Percentiles rank a stretch among this genome's conserved stretches.
phyloP scores from a whole-genome alignment of 2,113 vertebrate species.

The Calyptomena viridis region DNA sequence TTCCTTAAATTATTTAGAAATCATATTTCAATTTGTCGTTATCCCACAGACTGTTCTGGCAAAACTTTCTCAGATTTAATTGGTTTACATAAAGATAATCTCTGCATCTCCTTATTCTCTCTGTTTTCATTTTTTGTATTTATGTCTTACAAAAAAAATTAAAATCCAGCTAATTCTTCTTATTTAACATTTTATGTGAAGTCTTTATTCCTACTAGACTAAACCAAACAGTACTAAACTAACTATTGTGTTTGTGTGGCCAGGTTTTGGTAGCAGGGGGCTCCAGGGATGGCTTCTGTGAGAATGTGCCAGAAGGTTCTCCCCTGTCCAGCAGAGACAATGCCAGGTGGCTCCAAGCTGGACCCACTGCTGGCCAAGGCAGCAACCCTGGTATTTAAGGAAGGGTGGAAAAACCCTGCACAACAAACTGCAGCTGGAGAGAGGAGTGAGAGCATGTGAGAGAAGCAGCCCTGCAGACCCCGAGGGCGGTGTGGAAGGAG shows the following conservation, averaged over 20 bases:
- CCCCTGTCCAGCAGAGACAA: background rate
- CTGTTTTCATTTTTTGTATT: background rate
- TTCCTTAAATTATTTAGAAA: background rate
- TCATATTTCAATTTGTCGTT: background rate
- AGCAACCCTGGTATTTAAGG: background rate
- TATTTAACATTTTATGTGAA: background rate
- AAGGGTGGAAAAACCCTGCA: background rate
- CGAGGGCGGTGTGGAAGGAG: background rate
- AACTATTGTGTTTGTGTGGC: background rate
- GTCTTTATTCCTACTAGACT: background rate
- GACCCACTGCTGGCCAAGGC: rapidly evolving
- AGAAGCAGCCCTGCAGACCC: background rate
- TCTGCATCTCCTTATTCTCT: background rate
- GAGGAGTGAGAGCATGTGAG: background rate
- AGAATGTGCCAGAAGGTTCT: background rate
- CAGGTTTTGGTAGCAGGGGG: background rate
- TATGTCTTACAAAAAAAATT: background rate
- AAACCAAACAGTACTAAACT: background rate
- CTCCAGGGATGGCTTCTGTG: background rate
- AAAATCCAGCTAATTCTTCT: background rate
- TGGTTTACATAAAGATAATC: background rate
- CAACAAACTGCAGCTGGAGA: background rate
- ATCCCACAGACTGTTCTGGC: background rate
- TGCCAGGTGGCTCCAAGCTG: rapidly evolving
- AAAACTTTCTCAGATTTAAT: background rate